phyloP scores from a whole-genome alignment of 2,797 vertebrate species.

The Pangasius djambal region DNA sequence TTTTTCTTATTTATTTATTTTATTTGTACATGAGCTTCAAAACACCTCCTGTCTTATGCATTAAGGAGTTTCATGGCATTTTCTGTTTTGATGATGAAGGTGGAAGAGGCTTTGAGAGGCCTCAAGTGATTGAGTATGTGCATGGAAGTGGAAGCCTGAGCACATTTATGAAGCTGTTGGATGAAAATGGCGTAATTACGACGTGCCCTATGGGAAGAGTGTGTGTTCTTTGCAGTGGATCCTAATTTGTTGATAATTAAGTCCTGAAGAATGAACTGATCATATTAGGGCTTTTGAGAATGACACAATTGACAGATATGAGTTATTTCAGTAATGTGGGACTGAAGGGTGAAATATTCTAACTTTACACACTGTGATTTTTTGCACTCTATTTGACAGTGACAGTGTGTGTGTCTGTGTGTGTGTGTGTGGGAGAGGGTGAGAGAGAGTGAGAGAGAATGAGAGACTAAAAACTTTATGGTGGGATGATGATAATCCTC shows the following conservation, averaged over 20 bases:
- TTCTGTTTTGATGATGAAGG: conserved; percentile 34
- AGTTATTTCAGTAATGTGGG: conserved; percentile 15
- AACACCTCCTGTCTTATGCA: conserved; percentile 15
- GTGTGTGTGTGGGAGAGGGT: neutral
- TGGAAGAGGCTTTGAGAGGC: conserved; percentile 19
- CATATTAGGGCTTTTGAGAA: neutral
- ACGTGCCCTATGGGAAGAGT: conserved; percentile 24
- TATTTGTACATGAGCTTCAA: conserved; percentile 32
- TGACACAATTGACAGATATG: conserved; percentile 6
- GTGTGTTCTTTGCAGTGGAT: neutral
- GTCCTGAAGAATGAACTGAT: conserved; percentile 14
- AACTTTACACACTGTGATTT: neutral
- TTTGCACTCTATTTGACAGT: conserved; percentile 10
- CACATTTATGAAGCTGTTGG: neutral
- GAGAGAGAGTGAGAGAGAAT: neutral
- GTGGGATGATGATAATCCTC: conserved; percentile 17
- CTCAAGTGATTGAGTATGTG: conserved; percentile 24
- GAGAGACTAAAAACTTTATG: conserved; percentile 17
- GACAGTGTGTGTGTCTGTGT: neutral
- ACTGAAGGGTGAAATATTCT: neutral
- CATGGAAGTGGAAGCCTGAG: neutral
- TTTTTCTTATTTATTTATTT: conserved; percentile 30
- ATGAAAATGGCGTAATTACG: neutral
- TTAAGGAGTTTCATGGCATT: conserved; percentile 28
- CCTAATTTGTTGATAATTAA: conserved; percentile 41